Conservation (phyloP, 2,113 vertebrate species). For the Forbesichthys papilliferus region DNA sequence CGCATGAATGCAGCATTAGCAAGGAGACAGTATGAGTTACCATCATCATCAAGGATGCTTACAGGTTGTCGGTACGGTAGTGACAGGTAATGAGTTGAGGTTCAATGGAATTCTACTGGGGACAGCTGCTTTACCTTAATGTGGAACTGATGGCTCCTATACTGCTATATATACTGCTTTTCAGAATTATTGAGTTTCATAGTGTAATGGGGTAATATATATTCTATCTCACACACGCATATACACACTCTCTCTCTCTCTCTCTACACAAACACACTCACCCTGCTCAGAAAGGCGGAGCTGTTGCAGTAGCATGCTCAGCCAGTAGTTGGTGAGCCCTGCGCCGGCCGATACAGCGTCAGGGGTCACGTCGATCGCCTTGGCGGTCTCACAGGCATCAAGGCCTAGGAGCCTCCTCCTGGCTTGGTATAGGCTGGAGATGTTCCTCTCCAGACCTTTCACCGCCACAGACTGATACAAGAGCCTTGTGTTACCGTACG, state of each 20-base stretch:
- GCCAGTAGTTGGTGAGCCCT: slow-evolving; percentile 72
- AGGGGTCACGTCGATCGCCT: slow-evolving; percentile 48
- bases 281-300: slow-evolving; percentile 74
- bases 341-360: slow-evolving; percentile 54
- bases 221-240: neutral
- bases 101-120: no score
- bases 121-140: no score
- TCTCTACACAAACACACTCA: slow-evolving; percentile 37
- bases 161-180: no score
- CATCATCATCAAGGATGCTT: no score
- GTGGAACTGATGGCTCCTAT: no score
- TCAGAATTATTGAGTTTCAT: no score
- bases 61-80: no score
- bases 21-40: no score
- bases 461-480: slow-evolving; percentile 77
- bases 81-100: no score
- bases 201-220: no score
- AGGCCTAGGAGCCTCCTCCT: slow-evolving; percentile 72
- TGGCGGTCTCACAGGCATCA: slow-evolving; percentile 65
- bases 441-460: slow-evolving; percentile 79
- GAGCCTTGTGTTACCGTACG: slow-evolving; percentile 6
- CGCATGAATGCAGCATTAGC: no score
- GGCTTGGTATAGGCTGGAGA: slow-evolving; percentile 73
- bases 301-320: slow-evolving; percentile 77
- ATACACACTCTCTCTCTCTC: neutral